These are phyloP conservation scores for Ursus arctos DNA, from an alignment of 2,113 vertebrate species.

Conservation along the genomic window DNA sequence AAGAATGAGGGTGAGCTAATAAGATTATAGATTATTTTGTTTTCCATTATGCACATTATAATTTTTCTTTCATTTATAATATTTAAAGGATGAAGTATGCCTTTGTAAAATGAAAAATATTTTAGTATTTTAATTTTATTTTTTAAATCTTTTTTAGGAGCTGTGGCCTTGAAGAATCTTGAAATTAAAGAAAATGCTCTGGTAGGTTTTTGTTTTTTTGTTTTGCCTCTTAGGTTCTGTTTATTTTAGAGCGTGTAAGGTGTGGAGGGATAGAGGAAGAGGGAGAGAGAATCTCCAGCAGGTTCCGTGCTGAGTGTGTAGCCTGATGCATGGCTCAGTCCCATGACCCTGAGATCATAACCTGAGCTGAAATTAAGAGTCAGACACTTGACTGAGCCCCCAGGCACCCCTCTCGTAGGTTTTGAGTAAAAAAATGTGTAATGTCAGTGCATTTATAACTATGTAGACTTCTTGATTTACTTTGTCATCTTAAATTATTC, in stretches of 20 bases:
- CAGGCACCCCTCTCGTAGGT: conserved; percentile 92
- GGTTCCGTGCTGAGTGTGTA: neutral
- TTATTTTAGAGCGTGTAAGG: neutral
- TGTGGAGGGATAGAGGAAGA: neutral
- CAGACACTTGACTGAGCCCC: neutral
- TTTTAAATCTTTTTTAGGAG: conserved; percentile 88
- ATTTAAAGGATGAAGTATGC: conserved; percentile 24
- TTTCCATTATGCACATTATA: conserved; percentile 15
- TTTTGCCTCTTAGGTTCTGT: neutral
- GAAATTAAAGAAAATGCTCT: conserved; percentile 99
- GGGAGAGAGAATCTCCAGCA: neutral
- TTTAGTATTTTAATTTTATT: conserved; percentile 39
- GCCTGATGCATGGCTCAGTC: neutral
- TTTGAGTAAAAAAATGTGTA: conserved; percentile 56
- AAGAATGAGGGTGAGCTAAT: conserved; percentile 26
- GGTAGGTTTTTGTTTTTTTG: conserved; percentile 89
- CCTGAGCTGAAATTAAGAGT: neutral
- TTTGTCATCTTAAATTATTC: conserved; percentile 39
- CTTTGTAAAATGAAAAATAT: conserved; percentile 55
- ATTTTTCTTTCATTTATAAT: neutral
- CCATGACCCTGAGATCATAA: neutral
- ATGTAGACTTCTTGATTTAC: neutral
- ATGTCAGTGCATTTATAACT: conserved; percentile 1
- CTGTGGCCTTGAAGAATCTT: conserved; percentile 94
- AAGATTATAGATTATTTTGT: neutral